These are phyloP conservation scores for Orthosia cruda DNA, from an alignment of 2,888 invertebrate species.

Conservation along the genomic window DNA sequence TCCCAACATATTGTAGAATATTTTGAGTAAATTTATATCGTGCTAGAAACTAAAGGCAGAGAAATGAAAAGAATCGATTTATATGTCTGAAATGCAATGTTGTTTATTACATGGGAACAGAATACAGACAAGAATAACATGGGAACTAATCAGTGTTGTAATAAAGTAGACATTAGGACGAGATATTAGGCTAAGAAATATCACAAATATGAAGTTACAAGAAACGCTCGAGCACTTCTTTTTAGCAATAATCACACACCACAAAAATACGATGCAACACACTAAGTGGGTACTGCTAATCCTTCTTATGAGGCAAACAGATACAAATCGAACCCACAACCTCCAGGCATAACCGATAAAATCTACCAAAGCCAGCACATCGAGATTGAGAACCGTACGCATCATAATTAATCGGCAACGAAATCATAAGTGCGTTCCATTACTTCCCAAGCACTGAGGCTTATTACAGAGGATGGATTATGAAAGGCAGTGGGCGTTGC, in stretches of 20 bases:
- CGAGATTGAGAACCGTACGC: slow-evolving; percentile 59
- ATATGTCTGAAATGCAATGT: neutral
- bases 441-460: slow-evolving; percentile 57
- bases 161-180: neutral
- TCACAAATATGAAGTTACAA: neutral
- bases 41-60: neutral
- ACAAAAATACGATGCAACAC: neutral
- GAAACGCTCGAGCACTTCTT: neutral
- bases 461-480: slow-evolving; percentile 65
- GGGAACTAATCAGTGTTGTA: neutral
- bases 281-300: neutral
- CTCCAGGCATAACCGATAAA: slow-evolving; percentile 37
- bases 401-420: slow-evolving; percentile 63
- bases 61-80: neutral
- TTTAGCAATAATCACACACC: neutral
- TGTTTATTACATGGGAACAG: neutral
- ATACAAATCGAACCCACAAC: slow-evolving; percentile 32
- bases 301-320: slow-evolving; percentile 8
- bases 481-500: slow-evolving; percentile 69
- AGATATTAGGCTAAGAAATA: neutral
- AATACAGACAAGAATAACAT: neutral
- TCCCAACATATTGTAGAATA: slow-evolving; percentile 39
- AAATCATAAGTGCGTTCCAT: slow-evolving; percentile 64
- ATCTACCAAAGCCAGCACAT: slow-evolving; percentile 37
- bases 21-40: neutral